Percentiles rank a stretch among this genome's conserved stretches.
Evolutionary conservation across 92 coral and sea anemone species (phyloP).

Genomic region (Palythoa caribaeorum): DNA sequence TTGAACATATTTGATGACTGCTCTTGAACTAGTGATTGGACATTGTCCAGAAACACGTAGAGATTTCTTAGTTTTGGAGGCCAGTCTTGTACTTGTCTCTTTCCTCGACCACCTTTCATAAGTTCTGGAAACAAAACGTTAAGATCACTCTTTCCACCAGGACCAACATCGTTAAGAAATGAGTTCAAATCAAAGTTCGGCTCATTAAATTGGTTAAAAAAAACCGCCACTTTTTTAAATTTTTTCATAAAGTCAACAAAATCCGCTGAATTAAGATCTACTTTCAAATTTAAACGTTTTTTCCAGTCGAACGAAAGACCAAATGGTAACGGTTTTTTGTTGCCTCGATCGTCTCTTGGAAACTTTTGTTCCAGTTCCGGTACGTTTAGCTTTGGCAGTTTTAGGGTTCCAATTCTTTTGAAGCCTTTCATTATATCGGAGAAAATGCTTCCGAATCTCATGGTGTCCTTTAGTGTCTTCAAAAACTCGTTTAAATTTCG

Average conservation of each 20-base stretch:
- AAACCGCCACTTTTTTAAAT: constrained; percentile 65
- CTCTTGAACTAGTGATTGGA: constrained; percentile 62
- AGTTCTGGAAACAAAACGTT: constrained; percentile 57
- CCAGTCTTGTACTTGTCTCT: constrained; percentile 19
- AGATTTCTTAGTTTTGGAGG: constrained; percentile 54
- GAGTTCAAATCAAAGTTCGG: constrained; percentile 74
- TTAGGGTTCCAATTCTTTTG: constrained; percentile 66
- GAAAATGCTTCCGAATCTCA: constrained; percentile 79
- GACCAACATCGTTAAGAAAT: constrained; percentile 81
- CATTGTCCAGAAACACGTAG: constrained; percentile 69
- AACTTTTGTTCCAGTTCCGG: constrained; percentile 18
- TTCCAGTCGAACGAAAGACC: constrained; percentile 85
- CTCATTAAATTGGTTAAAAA: constrained; percentile 70
- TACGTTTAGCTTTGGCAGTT: constrained; percentile 66
- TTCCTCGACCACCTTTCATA: constrained; percentile 38
- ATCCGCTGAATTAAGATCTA: constrained; percentile 69
- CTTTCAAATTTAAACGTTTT: constrained; percentile 69
- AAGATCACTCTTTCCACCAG: constrained; percentile 68
- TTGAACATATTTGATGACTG: constrained; percentile 78
- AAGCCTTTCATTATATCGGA: constrained; percentile 78
- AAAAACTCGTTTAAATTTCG: constrained; percentile 79
- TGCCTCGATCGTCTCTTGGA: constrained; percentile 33
- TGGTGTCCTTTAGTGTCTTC: constrained; percentile 55
- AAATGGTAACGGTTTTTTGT: constrained; percentile 55
- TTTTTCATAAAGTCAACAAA: constrained; percentile 66